Evolutionary conservation across 1,140 invertebrate species (phyloP).

Genomic region (Zaprionus gabonicus): DNA sequence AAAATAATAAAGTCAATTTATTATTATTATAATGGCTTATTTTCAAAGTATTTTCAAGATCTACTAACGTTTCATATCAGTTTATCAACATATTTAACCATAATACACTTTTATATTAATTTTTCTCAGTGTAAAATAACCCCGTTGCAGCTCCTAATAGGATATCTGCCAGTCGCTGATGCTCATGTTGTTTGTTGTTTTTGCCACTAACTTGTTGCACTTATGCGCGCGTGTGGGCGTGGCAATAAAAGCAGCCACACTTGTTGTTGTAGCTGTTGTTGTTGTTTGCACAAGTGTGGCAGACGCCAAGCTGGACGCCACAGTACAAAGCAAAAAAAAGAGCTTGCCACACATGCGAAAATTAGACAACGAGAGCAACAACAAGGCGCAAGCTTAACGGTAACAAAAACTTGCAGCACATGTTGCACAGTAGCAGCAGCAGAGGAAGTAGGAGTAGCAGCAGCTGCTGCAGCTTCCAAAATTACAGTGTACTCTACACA

Average conservation of each 20-base stretch:
- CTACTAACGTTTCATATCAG: too few relatives aligned
- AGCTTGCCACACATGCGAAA: conserved; percentile 15
- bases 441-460: conserved; percentile 14
- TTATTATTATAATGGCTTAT: too few relatives aligned
- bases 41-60: too few relatives aligned
- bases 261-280: conserved; percentile 12
- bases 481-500: conserved; percentile 41
- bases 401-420: conserved; percentile 47
- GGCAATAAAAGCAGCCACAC: conserved; percentile 21
- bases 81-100: too few relatives aligned
- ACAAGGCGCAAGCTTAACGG: conserved; percentile 4
- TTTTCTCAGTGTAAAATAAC: too few relatives aligned
- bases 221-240: conserved; percentile 25
- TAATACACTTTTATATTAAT: too few relatives aligned
- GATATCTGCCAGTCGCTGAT: background rate
- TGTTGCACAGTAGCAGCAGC: conserved; percentile 41
- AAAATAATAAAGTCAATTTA: too few relatives aligned
- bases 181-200: conserved; percentile 23
- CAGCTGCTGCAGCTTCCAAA: conserved; percentile 38
- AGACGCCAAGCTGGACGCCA: conserved; percentile 16
- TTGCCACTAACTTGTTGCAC: conserved; percentile 51
- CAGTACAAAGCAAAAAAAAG: background rate
- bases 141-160: background rate
- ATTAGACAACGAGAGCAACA: conserved; percentile 31
- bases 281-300: conserved; percentile 43